Evolutionary conservation across 2,797 vertebrate genomes (phyloP).

Genomic region (Dallia pectoralis): DNA sequence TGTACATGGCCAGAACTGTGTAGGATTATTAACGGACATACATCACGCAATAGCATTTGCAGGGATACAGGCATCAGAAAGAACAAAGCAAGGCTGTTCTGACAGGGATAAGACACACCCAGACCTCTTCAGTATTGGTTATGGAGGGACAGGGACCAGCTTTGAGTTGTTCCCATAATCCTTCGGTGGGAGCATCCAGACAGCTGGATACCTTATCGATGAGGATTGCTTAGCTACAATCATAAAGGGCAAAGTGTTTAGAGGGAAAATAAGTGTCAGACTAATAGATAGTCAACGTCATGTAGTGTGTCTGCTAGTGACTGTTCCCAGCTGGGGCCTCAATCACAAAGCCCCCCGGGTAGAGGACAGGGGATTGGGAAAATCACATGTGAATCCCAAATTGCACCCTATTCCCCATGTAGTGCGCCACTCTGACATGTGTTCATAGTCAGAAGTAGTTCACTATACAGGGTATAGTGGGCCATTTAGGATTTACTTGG

Average conservation of each 20-base stretch:
- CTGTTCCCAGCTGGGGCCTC: constrained; percentile 63
- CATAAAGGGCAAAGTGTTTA: constrained; percentile 37
- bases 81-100: not conserved
- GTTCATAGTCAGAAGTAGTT: not conserved
- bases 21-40: constrained; percentile 34
- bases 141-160: constrained; percentile 48
- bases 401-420: not conserved
- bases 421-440: not conserved
- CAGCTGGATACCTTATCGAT: constrained; percentile 58
- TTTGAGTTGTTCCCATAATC: constrained; percentile 52
- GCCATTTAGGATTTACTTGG: not conserved
- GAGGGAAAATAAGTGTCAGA: constrained; percentile 41
- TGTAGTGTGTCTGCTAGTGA: constrained; percentile 33
- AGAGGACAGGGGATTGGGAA: constrained; percentile 31
- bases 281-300: constrained; percentile 29
- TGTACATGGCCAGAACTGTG: constrained; percentile 28
- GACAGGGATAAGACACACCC: not conserved
- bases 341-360: constrained; percentile 59
- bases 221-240: constrained; percentile 54
- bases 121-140: constrained; percentile 26
- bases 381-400: constrained; percentile 27
- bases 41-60: constrained; percentile 22
- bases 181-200: constrained; percentile 39
- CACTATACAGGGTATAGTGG: not conserved
- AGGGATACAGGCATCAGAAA: not conserved